Conservation (phyloP, 2,113 vertebrate species). For the Corydoras sp. region DNA sequence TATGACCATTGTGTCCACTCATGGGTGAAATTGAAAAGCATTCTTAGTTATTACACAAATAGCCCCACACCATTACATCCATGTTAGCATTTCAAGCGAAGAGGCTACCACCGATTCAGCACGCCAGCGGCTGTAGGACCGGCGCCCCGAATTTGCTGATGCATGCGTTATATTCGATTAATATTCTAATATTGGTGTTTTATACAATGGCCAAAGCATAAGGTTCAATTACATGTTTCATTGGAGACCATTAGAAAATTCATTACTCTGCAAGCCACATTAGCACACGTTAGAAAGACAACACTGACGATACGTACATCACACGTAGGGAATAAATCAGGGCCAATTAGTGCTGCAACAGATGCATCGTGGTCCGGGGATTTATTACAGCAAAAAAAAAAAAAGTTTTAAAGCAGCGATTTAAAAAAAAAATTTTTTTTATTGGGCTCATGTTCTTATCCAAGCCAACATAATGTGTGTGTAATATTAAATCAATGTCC, state of each 20-base stretch:
- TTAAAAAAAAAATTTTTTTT: too few species aligned
- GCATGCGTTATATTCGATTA: slow-evolving; percentile 27
- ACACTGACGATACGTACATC: neutral
- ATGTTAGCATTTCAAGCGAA: slow-evolving; percentile 59
- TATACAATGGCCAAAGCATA: slow-evolving; percentile 39
- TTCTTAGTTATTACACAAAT: slow-evolving; percentile 70
- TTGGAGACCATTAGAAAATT: slow-evolving; percentile 47
- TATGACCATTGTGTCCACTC: slow-evolving; percentile 60
- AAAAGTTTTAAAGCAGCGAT: too few species aligned
- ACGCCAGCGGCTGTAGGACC: slow-evolving; percentile 33
- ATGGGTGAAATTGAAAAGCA: slow-evolving; percentile 71
- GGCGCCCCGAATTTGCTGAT: slow-evolving; percentile 19
- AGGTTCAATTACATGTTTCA: slow-evolving; percentile 44
- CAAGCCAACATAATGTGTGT: too few species aligned
- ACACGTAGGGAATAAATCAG: neutral
- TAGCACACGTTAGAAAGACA: slow-evolving; percentile 13
- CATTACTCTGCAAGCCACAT: slow-evolving; percentile 17
- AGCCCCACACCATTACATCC: slow-evolving; percentile 52
- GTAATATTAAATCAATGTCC: too few species aligned
- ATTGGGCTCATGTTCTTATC: too few species aligned
- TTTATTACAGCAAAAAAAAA: too few species aligned
- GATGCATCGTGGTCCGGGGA: too few species aligned
- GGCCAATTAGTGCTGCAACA: too few species aligned
- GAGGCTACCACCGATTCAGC: slow-evolving; percentile 50
- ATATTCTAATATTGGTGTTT: slow-evolving; percentile 19